Evolutionary conservation across 1,140 invertebrate species (phyloP).

Genomic region (Lepidurus arcticus): DNA sequence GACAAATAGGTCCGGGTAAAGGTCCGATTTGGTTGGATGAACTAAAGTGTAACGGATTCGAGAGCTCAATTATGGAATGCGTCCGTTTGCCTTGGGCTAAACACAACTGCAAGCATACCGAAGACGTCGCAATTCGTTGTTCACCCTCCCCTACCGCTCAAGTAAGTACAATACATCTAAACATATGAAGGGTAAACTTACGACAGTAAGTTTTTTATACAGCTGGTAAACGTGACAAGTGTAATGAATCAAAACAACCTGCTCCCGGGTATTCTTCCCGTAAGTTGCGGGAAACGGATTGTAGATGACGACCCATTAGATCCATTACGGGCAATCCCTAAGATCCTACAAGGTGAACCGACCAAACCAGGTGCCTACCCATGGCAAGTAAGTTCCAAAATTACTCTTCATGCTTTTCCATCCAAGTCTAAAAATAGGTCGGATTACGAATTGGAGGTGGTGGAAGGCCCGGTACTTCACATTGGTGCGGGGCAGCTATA

Average conservation of each 20-base stretch:
- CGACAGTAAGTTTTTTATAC: neutral
- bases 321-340: conserved; percentile 33
- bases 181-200: neutral
- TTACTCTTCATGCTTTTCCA: neutral
- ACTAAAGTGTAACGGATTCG: conserved; percentile 62
- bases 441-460: conserved; percentile 58
- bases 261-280: conserved; percentile 33
- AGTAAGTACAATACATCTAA: conserved; percentile 19
- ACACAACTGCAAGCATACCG: conserved; percentile 65
- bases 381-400: conserved; percentile 58
- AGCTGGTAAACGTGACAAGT: neutral
- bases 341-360: conserved; percentile 45
- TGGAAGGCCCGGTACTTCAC: conserved; percentile 48
- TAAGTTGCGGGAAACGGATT: conserved; percentile 36
- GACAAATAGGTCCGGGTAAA: conserved; percentile 46
- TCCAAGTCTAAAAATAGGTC: conserved; percentile 51
- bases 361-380: conserved; percentile 58
- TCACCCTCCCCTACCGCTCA: conserved; percentile 34
- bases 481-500: conserved; percentile 73
- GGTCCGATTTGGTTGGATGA: conserved; percentile 70
- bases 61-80: conserved; percentile 58
- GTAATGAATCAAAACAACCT: neutral
- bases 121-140: conserved; percentile 66
- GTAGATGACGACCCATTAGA: conserved; percentile 38
- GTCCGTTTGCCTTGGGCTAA: conserved; percentile 60